These are phyloP conservation scores for Troides helena DNA, from an alignment of 2,888 invertebrate species.

Conservation along the genomic window DNA sequence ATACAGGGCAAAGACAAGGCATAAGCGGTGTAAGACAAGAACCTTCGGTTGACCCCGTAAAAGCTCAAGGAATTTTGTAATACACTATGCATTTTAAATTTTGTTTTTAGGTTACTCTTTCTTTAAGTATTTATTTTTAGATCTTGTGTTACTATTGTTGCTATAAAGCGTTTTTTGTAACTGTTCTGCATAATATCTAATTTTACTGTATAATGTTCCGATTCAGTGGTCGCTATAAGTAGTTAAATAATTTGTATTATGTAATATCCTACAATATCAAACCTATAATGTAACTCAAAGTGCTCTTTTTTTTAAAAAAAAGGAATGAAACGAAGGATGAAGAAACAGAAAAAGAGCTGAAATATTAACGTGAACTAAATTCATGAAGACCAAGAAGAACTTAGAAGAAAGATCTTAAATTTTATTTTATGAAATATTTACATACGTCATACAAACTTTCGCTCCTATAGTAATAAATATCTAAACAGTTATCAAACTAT, in stretches of 20 bases:
- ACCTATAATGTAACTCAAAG: no score
- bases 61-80: slow-evolving; percentile 72
- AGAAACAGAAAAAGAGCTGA: no score
- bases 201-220: background rate
- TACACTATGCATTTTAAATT: slow-evolving; percentile 13
- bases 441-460: background rate
- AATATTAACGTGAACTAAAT: no score
- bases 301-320: no score
- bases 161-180: background rate
- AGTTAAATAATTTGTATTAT: background rate
- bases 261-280: no score
- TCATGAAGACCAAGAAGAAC: no score
- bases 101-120: slow-evolving; percentile 2
- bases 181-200: background rate
- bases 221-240: background rate
- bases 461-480: background rate
- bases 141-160: background rate
- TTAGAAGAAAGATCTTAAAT: no score
- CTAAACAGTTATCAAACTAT: background rate
- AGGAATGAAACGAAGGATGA: no score
- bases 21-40: slow-evolving; percentile 56
- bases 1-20: slow-evolving; percentile 48
- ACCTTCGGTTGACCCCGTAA: slow-evolving; percentile 66
- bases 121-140: background rate
- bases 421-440: no score